Conservation (phyloP, 2,888 invertebrate genomes). For the Amiota communis region DNA sequence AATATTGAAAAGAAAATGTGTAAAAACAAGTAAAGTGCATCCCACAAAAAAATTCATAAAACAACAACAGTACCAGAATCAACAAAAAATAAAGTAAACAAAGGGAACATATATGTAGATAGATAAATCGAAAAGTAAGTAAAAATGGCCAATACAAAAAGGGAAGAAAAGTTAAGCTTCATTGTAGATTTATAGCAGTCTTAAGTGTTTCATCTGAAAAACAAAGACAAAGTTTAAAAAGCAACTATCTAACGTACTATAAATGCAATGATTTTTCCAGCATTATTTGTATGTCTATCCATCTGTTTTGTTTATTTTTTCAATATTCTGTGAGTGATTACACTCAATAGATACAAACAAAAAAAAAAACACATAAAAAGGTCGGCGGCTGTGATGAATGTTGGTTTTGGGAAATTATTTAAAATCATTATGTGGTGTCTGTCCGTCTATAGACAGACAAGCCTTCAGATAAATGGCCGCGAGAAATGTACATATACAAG, state of each 20-base stretch:
- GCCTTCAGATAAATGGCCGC: not conserved
- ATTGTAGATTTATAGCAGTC: too few relatives aligned
- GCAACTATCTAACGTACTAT: not conserved
- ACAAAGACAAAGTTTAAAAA: conserved; percentile 1
- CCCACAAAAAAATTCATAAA: conserved; percentile 14
- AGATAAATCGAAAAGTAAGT: too few relatives aligned
- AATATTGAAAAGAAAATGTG: conserved; percentile 20
- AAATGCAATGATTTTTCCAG: not conserved
- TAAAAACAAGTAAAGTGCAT: conserved; percentile 23
- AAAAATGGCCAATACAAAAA: too few relatives aligned
- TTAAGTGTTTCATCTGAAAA: too few relatives aligned
- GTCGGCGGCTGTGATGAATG: not conserved
- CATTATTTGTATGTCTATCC: not conserved
- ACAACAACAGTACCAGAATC: not conserved
- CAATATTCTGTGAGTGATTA: conserved; percentile 13
- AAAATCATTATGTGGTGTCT: conserved; percentile 34
- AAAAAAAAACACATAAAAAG: too few relatives aligned
- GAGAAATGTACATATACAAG: too few relatives aligned
- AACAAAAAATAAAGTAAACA: conserved; percentile 23
- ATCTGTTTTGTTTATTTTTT: not conserved
- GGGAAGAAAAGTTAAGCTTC: too few relatives aligned
- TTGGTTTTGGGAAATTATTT: conserved; percentile 35
- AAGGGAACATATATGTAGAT: not conserved
- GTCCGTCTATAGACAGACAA: not conserved
- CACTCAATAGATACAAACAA: not conserved